Percentiles rank a stretch among this genome's conserved stretches.
Evolutionary conservation across 2,113 vertebrate genomes (phyloP).

Genomic region (Nannospalax galili): DNA sequence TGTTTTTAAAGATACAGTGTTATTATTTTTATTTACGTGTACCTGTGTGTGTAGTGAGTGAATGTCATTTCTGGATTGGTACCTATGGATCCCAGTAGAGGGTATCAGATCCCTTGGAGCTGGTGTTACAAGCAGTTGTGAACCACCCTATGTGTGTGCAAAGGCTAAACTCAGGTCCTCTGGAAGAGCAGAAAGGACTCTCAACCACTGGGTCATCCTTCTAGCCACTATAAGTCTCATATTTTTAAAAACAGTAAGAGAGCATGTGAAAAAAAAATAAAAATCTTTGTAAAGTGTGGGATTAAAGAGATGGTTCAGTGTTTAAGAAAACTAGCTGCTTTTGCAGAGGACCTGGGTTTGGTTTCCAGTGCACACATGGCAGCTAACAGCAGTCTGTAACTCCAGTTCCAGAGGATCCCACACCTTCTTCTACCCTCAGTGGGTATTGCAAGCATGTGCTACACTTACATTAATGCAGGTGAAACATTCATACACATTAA

Average conservation of each 20-base stretch:
- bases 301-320: too few relatives aligned
- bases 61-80: neutral
- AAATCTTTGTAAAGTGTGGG: too few relatives aligned
- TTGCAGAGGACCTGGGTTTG: too few relatives aligned
- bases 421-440: too few relatives aligned
- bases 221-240: neutral
- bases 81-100: neutral
- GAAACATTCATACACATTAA: too few relatives aligned
- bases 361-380: too few relatives aligned
- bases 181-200: neutral
- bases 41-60: neutral
- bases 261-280: neutral
- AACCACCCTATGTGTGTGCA: neutral
- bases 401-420: too few relatives aligned
- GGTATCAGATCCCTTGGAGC: neutral
- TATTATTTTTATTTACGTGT: neutral
- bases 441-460: too few relatives aligned
- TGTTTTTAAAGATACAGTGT: neutral
- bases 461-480: too few relatives aligned
- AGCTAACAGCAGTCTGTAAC: too few relatives aligned
- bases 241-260: neutral
- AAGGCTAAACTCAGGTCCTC: too few relatives aligned
- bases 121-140: neutral
- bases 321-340: too few relatives aligned
- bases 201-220: neutral